Conservation (phyloP, 1,140 invertebrate species). For the Cotesia glomerata region DNA sequence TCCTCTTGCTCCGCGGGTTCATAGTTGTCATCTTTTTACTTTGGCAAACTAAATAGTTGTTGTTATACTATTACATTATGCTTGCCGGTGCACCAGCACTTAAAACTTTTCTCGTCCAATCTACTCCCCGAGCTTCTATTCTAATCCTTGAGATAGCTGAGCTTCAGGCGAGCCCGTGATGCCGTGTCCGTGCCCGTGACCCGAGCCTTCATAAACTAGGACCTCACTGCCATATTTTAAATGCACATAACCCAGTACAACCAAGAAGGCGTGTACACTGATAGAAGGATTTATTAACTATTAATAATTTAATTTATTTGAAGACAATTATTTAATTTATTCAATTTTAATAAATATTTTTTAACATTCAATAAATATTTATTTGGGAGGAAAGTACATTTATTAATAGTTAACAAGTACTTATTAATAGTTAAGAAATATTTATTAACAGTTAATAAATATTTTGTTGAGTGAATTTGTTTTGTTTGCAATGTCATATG, state of each 20-base stretch:
- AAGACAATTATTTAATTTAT: no score
- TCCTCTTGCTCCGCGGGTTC: slow-evolving; percentile 29
- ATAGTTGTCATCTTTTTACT: neutral
- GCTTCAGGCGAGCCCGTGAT: slow-evolving; percentile 31
- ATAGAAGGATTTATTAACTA: no score
- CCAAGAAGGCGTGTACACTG: slow-evolving; percentile 57
- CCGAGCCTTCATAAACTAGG: slow-evolving; percentile 63
- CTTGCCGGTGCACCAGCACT: neutral
- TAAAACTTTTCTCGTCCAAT: slow-evolving; percentile 1
- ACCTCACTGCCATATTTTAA: slow-evolving; percentile 63
- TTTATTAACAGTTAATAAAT: no score
- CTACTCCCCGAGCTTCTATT: slow-evolving; percentile 26
- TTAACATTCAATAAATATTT: no score
- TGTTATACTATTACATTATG: neutral
- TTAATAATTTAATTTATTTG: no score
- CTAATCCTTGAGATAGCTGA: no score
- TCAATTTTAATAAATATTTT: no score
- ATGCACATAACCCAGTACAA: slow-evolving; percentile 49
- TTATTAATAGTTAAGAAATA: no score
- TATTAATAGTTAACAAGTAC: no score
- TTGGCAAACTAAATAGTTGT: neutral
- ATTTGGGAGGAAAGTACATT: no score
- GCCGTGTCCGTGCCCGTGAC: slow-evolving; percentile 41
- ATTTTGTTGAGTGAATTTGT: no score
- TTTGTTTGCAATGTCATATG: no score